A percentile compares a stretch with the other conserved stretches of the same genome.
Conservation (phyloP, 2,888 invertebrate species). For the Aphidius colemani region DNA sequence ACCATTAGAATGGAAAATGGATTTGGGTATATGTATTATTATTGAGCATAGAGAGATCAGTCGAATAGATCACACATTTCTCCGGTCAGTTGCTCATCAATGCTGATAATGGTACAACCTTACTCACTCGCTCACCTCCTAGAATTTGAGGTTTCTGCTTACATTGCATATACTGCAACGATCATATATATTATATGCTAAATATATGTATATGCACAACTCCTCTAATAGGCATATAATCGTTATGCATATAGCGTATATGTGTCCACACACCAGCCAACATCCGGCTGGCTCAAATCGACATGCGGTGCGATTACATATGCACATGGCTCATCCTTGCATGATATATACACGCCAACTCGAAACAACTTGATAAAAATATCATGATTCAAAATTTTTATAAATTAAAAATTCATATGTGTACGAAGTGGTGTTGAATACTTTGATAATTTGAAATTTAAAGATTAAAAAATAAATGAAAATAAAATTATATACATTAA, state of each 20-base stretch:
- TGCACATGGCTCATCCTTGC: conserved; percentile 37
- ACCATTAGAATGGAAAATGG: too few species aligned
- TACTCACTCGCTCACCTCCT: conserved; percentile 29
- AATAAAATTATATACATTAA: conserved; percentile 8
- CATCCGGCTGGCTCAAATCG: conserved; percentile 32
- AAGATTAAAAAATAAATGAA: too few species aligned
- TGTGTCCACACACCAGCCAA: conserved; percentile 13
- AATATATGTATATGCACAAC: conserved; percentile 38
- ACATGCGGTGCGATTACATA: conserved; percentile 47
- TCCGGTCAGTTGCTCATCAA: conserved; percentile 57
- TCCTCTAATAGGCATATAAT: conserved; percentile 59
- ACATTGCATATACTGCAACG: conserved; percentile 17
- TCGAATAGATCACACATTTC: conserved; percentile 55
- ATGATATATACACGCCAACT: conserved; percentile 35
- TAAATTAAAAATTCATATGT: too few species aligned
- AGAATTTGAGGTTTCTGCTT: neutral
- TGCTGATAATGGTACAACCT: conserved; percentile 47
- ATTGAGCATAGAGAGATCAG: conserved; percentile 47
- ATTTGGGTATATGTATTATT: too few species aligned
- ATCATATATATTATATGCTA: conserved; percentile 16
- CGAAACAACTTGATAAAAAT: conserved; percentile 37
- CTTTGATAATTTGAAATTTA: too few species aligned
- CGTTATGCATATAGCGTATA: conserved; percentile 50
- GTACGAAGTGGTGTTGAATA: neutral
- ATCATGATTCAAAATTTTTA: conserved; percentile 28